Percentiles rank a stretch among this genome's conserved stretches.
Conservation (phyloP, 2,888 invertebrate genomes). For the Hyposoter didymator region DNA sequence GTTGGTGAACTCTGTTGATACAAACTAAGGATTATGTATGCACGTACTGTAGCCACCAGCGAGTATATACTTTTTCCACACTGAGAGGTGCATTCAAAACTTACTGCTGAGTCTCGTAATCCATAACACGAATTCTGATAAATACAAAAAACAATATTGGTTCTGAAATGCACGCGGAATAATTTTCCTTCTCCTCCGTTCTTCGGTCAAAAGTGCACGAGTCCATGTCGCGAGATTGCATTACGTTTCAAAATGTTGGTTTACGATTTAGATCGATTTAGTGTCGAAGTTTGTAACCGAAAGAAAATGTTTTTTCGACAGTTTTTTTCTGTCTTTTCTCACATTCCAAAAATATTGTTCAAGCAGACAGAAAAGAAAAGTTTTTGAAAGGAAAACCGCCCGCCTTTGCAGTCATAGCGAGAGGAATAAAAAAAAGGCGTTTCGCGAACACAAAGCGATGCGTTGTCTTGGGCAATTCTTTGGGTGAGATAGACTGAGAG, state of each 20-base stretch:
- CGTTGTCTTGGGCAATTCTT: not conserved
- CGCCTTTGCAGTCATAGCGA: not conserved
- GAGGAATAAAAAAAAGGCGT: not conserved
- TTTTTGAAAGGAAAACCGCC: not conserved
- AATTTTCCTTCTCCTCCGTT: not conserved
- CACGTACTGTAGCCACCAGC: slow-evolving; percentile 18
- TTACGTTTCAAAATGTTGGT: no score
- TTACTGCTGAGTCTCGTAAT: slow-evolving; percentile 12
- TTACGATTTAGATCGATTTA: not conserved
- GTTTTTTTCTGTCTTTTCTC: not conserved
- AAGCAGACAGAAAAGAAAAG: not conserved
- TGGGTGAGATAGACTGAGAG: not conserved
- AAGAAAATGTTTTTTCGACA: not conserved
- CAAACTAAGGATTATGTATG: slow-evolving; percentile 51
- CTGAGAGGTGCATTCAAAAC: slow-evolving; percentile 38
- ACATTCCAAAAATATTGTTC: not conserved
- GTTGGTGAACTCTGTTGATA: slow-evolving; percentile 61
- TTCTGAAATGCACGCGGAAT: not conserved
- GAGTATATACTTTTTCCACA: slow-evolving; percentile 38
- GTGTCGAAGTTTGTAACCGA: not conserved
- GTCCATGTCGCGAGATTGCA: no score
- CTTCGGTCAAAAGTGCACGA: not conserved
- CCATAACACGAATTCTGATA: not conserved
- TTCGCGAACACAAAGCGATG: not conserved
- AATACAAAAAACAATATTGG: not conserved